Evolutionary conservation across 2,888 invertebrate genomes (phyloP), one percentile per base, ranked within the genome.

Genomic region (Xestoiulus laeticollis): DNA sequence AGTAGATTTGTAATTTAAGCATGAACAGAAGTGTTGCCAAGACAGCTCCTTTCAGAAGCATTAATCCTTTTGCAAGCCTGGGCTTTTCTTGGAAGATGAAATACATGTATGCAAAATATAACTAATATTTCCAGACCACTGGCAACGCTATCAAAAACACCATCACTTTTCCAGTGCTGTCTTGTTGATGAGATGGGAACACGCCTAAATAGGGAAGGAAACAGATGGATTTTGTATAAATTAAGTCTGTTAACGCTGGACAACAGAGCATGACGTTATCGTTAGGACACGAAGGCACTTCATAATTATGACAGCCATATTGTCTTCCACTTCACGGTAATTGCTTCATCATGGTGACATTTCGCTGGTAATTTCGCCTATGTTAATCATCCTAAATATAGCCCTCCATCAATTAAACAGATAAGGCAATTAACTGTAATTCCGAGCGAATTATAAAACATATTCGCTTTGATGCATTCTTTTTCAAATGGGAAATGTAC

Each of bases 311-410:
- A 19, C 22, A 26, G 59, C 22, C 59, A 68, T 68, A 68, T 22
- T 12, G 59, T 26, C 22, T 68, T 68, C 59, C 22, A 68, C 59
- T 59, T 68, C 59, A 19, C 22, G 1, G 19, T 68, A 68, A 68
- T 26, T 68, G 22, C 26, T 68, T 22, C 59, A 19, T 19, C 19
- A n/a, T 22, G 59, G 59, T 68, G 59, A 68, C 59, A 68, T 68
- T 68, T 68, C 59, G 59, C 22, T 22, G 6, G 22, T 19, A 48
- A 48, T 48, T 48, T 48, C 48, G 48, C 48, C 19, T 16, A 19
- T 68, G 59, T 22, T 68, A 68, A 68, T 68, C 59, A 68, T 19
- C n/a, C 53, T 59, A 59, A 59, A 59, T n/a, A n/a, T n/a, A n/a
- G n/a, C 8, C 10, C 59, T 6, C 1, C 22, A 19, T 26, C 59